A percentile compares a stretch with the other conserved stretches of the same genome.
Evolutionary conservation across 2,113 vertebrate genomes (phyloP).

Genomic region (Syrmaticus mikado): DNA sequence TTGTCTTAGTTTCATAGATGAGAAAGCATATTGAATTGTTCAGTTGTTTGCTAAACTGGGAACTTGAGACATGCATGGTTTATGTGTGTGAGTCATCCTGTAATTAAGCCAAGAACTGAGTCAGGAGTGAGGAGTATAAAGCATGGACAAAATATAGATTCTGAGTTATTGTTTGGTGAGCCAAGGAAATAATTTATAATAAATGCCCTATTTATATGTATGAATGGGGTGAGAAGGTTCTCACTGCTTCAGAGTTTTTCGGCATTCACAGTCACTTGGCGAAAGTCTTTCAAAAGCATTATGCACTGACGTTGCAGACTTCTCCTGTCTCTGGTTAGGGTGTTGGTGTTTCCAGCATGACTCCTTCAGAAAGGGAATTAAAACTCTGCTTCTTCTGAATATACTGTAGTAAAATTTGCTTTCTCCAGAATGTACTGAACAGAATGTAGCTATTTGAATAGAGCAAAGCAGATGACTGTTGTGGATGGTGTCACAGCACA

Average conservation of each 20-base stretch:
- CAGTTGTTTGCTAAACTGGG: not conserved
- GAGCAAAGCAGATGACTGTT: not conserved
- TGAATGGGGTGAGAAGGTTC: not conserved
- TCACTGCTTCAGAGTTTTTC: not conserved
- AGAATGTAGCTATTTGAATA: not conserved
- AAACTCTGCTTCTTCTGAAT: not conserved
- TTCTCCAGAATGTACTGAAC: not conserved
- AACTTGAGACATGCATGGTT: not conserved
- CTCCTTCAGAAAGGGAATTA: not conserved
- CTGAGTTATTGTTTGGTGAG: not conserved
- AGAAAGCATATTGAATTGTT: not conserved
- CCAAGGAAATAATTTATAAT: conserved; percentile 30
- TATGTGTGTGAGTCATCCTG: not conserved
- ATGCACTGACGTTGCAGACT: not conserved
- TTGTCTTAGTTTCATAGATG: not conserved
- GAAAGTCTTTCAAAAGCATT: not conserved
- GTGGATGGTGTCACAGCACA: not conserved
- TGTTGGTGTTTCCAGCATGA: not conserved
- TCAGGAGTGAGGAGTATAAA: not conserved
- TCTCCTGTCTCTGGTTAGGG: not conserved
- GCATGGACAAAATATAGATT: not conserved
- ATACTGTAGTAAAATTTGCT: not conserved
- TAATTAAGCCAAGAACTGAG: not conserved
- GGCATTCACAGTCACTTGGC: not conserved
- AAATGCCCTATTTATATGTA: not conserved